Evolutionary conservation across 2,888 invertebrate genomes (phyloP), one percentile per base, ranked within the genome.

Genomic region (Drosophila cyrtoloma): DNA sequence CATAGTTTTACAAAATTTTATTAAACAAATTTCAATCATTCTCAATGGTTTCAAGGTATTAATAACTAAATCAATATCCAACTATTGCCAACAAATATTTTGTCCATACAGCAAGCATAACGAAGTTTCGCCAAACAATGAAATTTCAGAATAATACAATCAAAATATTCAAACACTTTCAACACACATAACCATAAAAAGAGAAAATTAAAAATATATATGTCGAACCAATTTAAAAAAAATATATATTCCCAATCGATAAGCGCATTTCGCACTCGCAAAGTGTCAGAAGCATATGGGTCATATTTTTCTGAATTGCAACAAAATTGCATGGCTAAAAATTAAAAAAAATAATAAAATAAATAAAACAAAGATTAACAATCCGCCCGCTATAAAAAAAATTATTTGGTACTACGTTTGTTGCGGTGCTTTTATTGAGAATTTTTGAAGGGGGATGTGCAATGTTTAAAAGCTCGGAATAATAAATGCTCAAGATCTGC

Each of bases 241-340:
- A 57, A 72, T 19, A 37, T 37, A 39, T 39, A 16, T 68, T 58
- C 35, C 37, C 56, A 42, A 44, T 59, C 16, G 12, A 60, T 57
- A 65, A 58, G 50, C 39, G 52, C 10, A 28, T 53, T 57, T 39
- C 47, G 37, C 53, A 56, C 55, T 64, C 66, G 37, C n/a, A 47
- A 51, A 65, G 44, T 75, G 71, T 57, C 35, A 28, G 42, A 47
- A 57, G 35, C 32, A 51, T 80, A 76, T 81, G 61, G 55, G 79
- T 77, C 59, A 73, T 61, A 30, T 59, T 74, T 77, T 79, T 53
- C 30, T 32, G 19, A 32, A 51, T 32, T 69, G 65, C 62, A 57
- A 42, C 61, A 50, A 71, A 89, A 85, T 85, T 71, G 77, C 68
- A 72, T 62, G 67, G 77, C 73, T 63, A 71, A 68, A 77, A 71